Evolutionary conservation across 2,888 invertebrate species (phyloP), one percentile per base, ranked within the genome.

Genomic region (Amblyteles armatorius): DNA sequence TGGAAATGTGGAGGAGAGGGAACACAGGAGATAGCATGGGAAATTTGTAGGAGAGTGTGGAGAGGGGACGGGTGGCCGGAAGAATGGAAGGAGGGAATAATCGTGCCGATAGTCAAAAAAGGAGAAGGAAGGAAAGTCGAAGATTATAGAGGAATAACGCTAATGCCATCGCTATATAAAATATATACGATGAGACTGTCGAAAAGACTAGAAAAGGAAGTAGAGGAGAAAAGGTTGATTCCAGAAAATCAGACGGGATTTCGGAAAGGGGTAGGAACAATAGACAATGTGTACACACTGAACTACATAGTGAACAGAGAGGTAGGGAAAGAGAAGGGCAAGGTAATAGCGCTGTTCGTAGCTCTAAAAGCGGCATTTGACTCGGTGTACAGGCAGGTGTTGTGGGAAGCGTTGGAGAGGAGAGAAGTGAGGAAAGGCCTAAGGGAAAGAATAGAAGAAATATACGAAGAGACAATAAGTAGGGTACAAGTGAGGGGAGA

Each of bases 111-210:
- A 60, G 22, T 57, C 0, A 83, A 84, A 26, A 81, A 83, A 55
- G 82, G 83, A 13, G 79, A 83, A 11, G 60, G 36, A 9, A 11
- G 33, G 5, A 57, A 48, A 11, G 72, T 60, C 7, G 60, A 44
- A 16, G 79, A 87, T 13, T 82, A 87, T 26, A 87, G 79, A 22
- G 82, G 77, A 1, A 71, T 82, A 7, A 77, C 85, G 19, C 22
- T n/a, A 79, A 68, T n/a, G n/a, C n/a, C n/a, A n/a, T n/a, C n/a
- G n/a, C n/a, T n/a, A n/a, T n/a, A n/a, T n/a, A n/a, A n/a, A 29
- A 68, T 79, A 19, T 71, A 63, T 6, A 69, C 16, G 65, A 48
- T 19, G 29, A 52, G 60, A 26, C 4, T 60, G 1, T 6, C 33
- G 11, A 65, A 44, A 1, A 55, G 55, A 36, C 22, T n/a, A n/a